phyloP scores from a whole-genome alignment of 2,888 invertebrate species.

The Mesorhabditis spiculigera region DNA sequence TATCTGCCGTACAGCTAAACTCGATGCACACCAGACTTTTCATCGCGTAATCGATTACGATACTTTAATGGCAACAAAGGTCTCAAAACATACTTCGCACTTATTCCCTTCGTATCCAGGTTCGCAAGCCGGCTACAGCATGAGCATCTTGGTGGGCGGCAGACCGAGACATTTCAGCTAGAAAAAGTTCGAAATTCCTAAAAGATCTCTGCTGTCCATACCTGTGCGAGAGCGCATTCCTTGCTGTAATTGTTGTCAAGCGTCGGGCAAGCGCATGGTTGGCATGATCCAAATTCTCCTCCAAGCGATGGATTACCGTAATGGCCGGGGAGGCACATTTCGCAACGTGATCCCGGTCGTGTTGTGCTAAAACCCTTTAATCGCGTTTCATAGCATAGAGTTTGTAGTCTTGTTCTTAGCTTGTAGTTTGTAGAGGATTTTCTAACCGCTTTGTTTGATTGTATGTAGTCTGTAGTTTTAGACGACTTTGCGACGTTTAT shows the following conservation, averaged over 20 bases:
- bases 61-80: constrained; percentile 65
- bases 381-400: no score
- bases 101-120: constrained; percentile 62
- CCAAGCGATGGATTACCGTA: constrained; percentile 66
- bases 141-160: constrained; percentile 68
- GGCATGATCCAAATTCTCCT: constrained; percentile 66
- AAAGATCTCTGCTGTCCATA: no score
- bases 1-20: no score
- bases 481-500: no score
- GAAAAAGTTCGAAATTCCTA: no score
- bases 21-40: no score
- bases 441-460: no score
- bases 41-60: not conserved
- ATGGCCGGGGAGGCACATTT: constrained; percentile 77
- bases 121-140: constrained; percentile 63
- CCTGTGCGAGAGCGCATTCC: constrained; percentile 59
- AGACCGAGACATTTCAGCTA: constrained; percentile 65
- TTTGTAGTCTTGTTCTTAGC: no score
- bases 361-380: no score
- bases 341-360: constrained; percentile 83
- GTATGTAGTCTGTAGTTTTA: no score
- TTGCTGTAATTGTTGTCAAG: constrained; percentile 71
- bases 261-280: constrained; percentile 63
- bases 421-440: no score
- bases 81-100: constrained; percentile 70